Percentiles rank a stretch among this genome's conserved stretches.
phyloP scores from a whole-genome alignment of 2,797 vertebrate species.

The Pseudochromis fuscus region DNA sequence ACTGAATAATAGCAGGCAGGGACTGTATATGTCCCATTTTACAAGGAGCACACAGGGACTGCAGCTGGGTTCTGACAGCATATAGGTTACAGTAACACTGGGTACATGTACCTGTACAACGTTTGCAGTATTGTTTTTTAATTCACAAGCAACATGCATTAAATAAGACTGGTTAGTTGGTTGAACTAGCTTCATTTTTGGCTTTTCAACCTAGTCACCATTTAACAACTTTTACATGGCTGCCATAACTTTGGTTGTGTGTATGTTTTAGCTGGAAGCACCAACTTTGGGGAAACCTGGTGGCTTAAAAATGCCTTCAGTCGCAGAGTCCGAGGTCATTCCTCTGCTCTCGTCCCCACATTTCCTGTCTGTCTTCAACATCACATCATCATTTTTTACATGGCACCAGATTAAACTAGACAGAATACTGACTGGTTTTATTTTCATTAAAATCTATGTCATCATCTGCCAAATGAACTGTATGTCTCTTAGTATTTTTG shows the following conservation, averaged over 20 bases:
- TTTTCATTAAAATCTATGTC: slow-evolving; percentile 1
- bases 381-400: neutral
- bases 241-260: neutral
- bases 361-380: neutral
- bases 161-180: neutral
- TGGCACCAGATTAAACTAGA: slow-evolving; percentile 6
- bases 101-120: neutral
- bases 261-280: neutral
- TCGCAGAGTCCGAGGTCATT: neutral
- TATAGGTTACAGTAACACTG: neutral
- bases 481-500: neutral
- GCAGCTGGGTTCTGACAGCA: neutral
- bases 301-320: neutral
- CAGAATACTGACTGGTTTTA: slow-evolving; percentile 13
- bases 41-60: neutral
- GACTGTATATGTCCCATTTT: slow-evolving; percentile 7
- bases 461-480: neutral
- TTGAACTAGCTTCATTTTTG: too few species aligned
- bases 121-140: neutral
- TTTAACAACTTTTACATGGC: neutral
- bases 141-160: neutral
- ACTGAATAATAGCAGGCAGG: slow-evolving; percentile 2
- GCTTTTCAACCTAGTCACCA: neutral
- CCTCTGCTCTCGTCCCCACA: neutral
- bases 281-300: neutral